phyloP scores from a whole-genome alignment of 2,888 invertebrate genomes.

The Metalampra italica region DNA sequence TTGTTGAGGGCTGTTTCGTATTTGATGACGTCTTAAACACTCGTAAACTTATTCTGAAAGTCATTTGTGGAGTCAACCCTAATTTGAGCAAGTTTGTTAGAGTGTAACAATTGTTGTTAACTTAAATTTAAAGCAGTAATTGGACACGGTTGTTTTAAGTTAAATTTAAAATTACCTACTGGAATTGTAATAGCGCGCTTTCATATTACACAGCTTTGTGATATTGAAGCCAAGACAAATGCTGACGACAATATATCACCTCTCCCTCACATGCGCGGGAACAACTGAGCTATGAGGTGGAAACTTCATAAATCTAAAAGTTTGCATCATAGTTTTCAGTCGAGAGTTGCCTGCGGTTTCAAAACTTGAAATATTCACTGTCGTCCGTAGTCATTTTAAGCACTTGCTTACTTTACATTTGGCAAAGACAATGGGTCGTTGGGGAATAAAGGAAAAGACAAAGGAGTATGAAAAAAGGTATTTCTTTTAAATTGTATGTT shows the following conservation, averaged over 20 bases:
- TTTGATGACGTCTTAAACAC: slow-evolving; percentile 13
- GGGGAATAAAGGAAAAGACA: neutral
- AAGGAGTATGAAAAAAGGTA: neutral
- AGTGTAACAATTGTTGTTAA: slow-evolving; percentile 6
- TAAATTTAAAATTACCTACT: neutral
- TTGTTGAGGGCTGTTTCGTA: slow-evolving; percentile 19
- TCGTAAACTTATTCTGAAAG: slow-evolving; percentile 6
- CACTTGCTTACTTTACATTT: slow-evolving; percentile 1
- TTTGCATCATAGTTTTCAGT: slow-evolving; percentile 50
- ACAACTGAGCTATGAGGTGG: slow-evolving; percentile 28
- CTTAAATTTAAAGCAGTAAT: neutral
- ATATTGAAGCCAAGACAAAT: slow-evolving; percentile 37
- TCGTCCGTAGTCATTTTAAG: neutral
- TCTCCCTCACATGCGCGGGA: slow-evolving; percentile 36
- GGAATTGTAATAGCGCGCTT: too few species aligned
- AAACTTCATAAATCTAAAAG: slow-evolving; percentile 59
- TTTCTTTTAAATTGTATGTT: neutral
- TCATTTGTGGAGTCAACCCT: slow-evolving; percentile 18
- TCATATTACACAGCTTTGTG: neutral
- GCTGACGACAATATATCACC: slow-evolving; percentile 42
- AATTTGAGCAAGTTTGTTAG: slow-evolving; percentile 13
- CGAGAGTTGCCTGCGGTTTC: slow-evolving; percentile 36
- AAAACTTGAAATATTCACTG: slow-evolving; percentile 36
- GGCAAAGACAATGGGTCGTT: slow-evolving; percentile 2
- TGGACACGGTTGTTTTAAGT: too few species aligned